Conservation (phyloP, 1,140 invertebrate species). For the Frieseomelitta varia region DNA sequence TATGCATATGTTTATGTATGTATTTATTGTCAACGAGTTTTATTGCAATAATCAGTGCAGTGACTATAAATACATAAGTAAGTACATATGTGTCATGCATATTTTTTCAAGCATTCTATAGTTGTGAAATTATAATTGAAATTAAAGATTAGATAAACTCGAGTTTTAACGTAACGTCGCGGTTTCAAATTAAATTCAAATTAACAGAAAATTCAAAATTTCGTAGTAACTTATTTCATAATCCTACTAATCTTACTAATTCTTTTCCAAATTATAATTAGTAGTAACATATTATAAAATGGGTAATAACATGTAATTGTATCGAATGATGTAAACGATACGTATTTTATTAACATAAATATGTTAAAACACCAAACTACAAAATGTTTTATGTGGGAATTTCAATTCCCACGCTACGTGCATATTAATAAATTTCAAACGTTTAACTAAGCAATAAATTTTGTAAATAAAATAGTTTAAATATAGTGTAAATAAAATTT, state of each 20-base stretch:
- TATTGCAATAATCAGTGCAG: too few relatives aligned
- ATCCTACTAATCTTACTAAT: background rate
- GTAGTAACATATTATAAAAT: background rate
- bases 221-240: too few relatives aligned
- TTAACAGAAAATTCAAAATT: background rate
- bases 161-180: background rate
- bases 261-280: background rate
- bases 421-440: background rate
- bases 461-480: too few relatives aligned
- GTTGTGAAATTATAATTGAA: background rate
- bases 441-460: background rate
- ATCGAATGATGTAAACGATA: background rate
- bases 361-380: too few relatives aligned
- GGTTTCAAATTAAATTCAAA: background rate
- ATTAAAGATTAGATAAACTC: background rate
- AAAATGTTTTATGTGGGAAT: too few relatives aligned
- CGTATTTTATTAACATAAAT: too few relatives aligned
- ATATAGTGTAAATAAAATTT: too few relatives aligned
- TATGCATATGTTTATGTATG: too few relatives aligned
- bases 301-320: background rate
- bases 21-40: background rate
- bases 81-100: background rate
- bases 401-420: too few relatives aligned
- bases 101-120: background rate
- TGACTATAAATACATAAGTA: background rate